Evolutionary conservation across 1,140 invertebrate species (phyloP).

Genomic region (Aradophagus sp.): DNA sequence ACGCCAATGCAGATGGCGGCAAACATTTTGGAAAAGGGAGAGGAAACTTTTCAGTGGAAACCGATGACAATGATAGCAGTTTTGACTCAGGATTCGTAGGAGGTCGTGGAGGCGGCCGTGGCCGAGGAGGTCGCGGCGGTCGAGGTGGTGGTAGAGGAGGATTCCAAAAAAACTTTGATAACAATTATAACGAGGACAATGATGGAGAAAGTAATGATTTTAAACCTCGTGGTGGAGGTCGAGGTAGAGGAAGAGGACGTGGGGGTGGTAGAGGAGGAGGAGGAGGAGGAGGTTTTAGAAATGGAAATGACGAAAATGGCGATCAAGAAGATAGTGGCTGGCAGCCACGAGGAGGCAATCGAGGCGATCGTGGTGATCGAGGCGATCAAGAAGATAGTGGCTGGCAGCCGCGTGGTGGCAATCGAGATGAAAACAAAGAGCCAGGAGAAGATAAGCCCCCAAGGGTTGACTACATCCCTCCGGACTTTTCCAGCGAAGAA

Average conservation of each 20-base stretch:
- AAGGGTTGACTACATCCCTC: slow-evolving; percentile 83
- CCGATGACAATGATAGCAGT: neutral
- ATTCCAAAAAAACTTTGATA: neutral
- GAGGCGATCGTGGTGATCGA: slow-evolving; percentile 34
- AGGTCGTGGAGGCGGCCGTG: neutral
- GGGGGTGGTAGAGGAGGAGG: slow-evolving; percentile 2
- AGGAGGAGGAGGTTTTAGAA: slow-evolving; percentile 21
- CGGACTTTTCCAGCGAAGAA: slow-evolving; percentile 83
- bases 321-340: slow-evolving; percentile 1
- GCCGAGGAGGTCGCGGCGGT: neutral
- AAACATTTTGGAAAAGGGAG: neutral
- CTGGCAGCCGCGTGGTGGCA: neutral
- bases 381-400: slow-evolving; percentile 1
- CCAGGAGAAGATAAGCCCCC: slow-evolving; percentile 14
- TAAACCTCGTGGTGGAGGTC: neutral
- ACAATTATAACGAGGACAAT: neutral
- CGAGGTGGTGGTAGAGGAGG: neutral
- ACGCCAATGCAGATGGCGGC: too few relatives aligned
- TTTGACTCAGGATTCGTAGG: neutral
- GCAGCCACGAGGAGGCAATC: neutral
- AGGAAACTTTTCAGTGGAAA: neutral
- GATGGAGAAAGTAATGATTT: neutral
- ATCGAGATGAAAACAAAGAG: slow-evolving; percentile 13
- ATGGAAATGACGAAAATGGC: slow-evolving; percentile 16
- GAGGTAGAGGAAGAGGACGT: slow-evolving; percentile 3